A percentile compares a stretch with the other conserved stretches of the same genome.
Conservation (phyloP, 2,797 vertebrate species). For the Pseudocheirus occidentalis region DNA sequence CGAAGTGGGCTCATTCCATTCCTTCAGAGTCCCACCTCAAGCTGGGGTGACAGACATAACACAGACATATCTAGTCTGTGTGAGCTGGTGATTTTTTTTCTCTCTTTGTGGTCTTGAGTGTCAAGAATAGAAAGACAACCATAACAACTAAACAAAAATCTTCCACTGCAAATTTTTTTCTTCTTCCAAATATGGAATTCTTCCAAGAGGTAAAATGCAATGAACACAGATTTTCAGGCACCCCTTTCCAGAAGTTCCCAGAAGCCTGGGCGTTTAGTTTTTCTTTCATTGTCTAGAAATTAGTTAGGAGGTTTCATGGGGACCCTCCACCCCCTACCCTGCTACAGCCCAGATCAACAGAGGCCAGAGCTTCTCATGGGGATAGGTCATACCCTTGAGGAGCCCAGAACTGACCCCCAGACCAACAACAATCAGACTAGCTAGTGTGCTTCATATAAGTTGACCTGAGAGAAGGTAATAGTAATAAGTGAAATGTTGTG, state of each 20-base stretch:
- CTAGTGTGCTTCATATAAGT: not conserved
- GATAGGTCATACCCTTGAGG: not conserved
- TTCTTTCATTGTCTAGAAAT: not conserved
- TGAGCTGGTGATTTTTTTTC: not conserved
- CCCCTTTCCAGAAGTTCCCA: not conserved
- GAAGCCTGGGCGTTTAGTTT: not conserved
- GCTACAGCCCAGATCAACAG: not conserved
- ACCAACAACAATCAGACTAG: not conserved
- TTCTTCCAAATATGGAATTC: not conserved
- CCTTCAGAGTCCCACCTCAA: not conserved
- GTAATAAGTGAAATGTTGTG: not conserved
- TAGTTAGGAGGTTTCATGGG: not conserved
- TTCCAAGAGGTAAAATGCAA: not conserved
- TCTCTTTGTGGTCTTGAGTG: not conserved
- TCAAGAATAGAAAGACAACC: not conserved
- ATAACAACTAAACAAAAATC: not conserved
- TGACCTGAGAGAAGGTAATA: not conserved
- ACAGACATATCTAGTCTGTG: not conserved
- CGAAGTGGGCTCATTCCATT: not conserved
- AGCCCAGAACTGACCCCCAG: not conserved
- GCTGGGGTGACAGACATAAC: not conserved
- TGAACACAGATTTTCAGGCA: not conserved
- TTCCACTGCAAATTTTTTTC: not conserved
- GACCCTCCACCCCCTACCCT: not conserved
- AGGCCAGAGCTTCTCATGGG: not conserved